Percentiles rank a stretch among this genome's conserved stretches.
Conservation (phyloP, 1,140 invertebrate genomes). For the Drosophila micromelanica region DNA sequence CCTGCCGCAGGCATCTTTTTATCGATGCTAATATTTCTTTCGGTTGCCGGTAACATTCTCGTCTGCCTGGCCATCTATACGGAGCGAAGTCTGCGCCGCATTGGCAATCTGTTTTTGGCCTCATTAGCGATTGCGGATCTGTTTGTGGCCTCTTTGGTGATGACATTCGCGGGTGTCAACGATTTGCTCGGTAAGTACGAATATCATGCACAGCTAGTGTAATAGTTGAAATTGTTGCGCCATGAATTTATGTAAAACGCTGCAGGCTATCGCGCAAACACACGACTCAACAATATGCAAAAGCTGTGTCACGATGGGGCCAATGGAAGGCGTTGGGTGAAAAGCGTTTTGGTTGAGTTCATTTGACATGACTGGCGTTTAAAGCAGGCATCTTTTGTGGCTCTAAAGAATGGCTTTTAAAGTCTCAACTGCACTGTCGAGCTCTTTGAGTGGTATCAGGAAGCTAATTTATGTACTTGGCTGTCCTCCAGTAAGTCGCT, state of each 20-base stretch:
- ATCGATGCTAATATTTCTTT: constrained; percentile 95
- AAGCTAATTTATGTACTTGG: constrained; percentile 11
- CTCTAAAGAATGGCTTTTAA: constrained; percentile 66
- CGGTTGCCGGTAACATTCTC: constrained; percentile 96
- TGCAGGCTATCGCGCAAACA: constrained; percentile 53
- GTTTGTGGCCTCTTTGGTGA: constrained; percentile 96
- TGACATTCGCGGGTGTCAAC: constrained; percentile 96
- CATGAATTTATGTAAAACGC: constrained; percentile 76
- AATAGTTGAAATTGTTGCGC: constrained; percentile 72
- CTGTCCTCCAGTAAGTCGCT: not conserved
- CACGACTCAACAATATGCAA: constrained; percentile 29
- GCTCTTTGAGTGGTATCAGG: constrained; percentile 35
- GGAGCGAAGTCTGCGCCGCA: constrained; percentile 94
- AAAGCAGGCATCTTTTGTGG: constrained; percentile 61
- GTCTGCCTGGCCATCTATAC: constrained; percentile 98
- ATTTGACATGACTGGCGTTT: constrained; percentile 68
- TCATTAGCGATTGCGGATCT: constrained; percentile 98
- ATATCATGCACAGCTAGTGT: constrained; percentile 21
- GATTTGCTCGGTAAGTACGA: constrained; percentile 88
- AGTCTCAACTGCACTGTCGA: constrained; percentile 66
- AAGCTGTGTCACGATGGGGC: constrained; percentile 23
- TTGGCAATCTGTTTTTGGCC: constrained; percentile 97
- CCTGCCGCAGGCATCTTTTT: constrained; percentile 90
- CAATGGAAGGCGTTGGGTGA: constrained; percentile 30
- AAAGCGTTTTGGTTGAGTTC: constrained; percentile 3